Base-by-base conservation (phyloP, 2,888 invertebrate genomes). In the Cephus pulcher region DNA sequence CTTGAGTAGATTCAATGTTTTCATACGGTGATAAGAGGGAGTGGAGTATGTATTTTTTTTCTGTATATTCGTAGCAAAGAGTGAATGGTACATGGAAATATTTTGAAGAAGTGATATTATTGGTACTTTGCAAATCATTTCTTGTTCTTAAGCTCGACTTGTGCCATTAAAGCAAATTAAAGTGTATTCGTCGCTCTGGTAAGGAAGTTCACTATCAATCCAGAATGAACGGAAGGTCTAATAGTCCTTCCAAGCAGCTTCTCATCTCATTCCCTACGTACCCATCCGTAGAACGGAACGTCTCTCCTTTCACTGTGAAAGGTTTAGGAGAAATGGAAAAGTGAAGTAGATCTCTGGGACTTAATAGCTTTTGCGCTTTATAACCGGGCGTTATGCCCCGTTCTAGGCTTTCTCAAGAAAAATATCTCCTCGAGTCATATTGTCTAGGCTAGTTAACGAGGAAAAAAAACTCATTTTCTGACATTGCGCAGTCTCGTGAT, bases 351-450 rank as follows among this genome's bases (percentile, higher is more conserved):
- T 71, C 32, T 71, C 70, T n/a, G 35, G 71, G 77, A 69, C 74
- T 77, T 77, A 77, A 75, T 75, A 77, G 74, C 77, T 69, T 77
- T 77, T 69, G 35, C 69, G 69, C 23, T 74, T 69, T 77, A 77
- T 77, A 69, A 71, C 71, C 30, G 33, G 71, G 4, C 33, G 34
- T 34, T 32, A 71, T 34, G 71, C 32, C 15, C 23, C 33, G 32
- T 56, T 56, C 56, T 56, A 56, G 56, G 56, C 56, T 56, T 56
- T 56, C 56, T 56, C 23, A 56, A 56, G 56, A 56, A 56, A 56
- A 56, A 23, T 9, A 56, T 56, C 23, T 56, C 23, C 23, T 56
- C 56, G 23, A 23, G 9, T 23, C 23, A 23, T 23, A 56, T 15
- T 23, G 56, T 56, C 56, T 9, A 56, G 23, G 23, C 23, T 56